These are phyloP conservation scores for Uropetala carovei DNA, from an alignment of 2,888 invertebrate genomes.

Conservation along the genomic window DNA sequence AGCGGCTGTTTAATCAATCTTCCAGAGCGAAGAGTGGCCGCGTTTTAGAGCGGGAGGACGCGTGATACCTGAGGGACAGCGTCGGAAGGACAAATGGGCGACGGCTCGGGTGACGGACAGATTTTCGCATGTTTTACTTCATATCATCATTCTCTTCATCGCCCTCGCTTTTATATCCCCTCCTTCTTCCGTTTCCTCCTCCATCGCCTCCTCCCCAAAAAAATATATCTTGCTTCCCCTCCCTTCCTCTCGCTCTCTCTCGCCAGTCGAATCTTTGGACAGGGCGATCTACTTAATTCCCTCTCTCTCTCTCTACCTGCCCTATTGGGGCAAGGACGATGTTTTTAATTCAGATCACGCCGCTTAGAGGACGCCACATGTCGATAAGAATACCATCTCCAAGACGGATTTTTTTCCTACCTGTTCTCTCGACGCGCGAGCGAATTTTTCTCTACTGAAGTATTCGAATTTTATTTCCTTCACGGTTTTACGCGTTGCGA, in stretches of 20 bases:
- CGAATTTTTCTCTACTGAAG: neutral
- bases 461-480: neutral
- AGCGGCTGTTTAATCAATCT: constrained; percentile 1
- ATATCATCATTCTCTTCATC: neutral
- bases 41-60: neutral
- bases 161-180: neutral
- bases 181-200: no score
- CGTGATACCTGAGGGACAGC: no score
- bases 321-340: neutral
- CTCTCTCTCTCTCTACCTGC: neutral
- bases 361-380: neutral
- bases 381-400: neutral
- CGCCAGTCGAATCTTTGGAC: no score
- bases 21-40: neutral
- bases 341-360: constrained; percentile 22
- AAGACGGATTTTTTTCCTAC: neutral
- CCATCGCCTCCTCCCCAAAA: no score
- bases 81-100: neutral
- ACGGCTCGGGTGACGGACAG: constrained; percentile 27
- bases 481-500: neutral
- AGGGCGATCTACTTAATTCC: no score
- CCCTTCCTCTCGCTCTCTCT: no score
- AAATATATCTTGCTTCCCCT: no score
- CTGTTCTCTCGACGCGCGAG: neutral
- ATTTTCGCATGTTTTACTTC: constrained; percentile 7